phyloP scores from a whole-genome alignment of 2,113 vertebrate genomes.

The human region GRCh38 chr16:49022501-49023000 shows the following conservation, averaged over 20 bases:
- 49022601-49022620: slow-evolving; percentile 61
- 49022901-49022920: neutral
- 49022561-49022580: slow-evolving; percentile 57
- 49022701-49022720: neutral
- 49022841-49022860: neutral
- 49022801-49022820: neutral
- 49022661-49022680: neutral
- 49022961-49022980: neutral
- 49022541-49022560: slow-evolving; percentile 76
- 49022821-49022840: neutral
- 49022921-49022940: neutral
- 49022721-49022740: neutral
- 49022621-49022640: slow-evolving; percentile 67
- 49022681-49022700: slow-evolving; percentile 7
- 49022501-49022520: slow-evolving; percentile 83
- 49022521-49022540: slow-evolving; percentile 88
- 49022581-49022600: slow-evolving; percentile 60
- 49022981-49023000: neutral
- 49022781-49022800: neutral
- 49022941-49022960: neutral
- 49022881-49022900: neutral
- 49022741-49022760: neutral
- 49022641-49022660: slow-evolving; percentile 44
- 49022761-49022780: neutral
- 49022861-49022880: neutral